These are phyloP conservation scores for Drosophila pseudotakahashii DNA, from an alignment of 2,888 invertebrate genomes.

Conservation along the genomic window DNA sequence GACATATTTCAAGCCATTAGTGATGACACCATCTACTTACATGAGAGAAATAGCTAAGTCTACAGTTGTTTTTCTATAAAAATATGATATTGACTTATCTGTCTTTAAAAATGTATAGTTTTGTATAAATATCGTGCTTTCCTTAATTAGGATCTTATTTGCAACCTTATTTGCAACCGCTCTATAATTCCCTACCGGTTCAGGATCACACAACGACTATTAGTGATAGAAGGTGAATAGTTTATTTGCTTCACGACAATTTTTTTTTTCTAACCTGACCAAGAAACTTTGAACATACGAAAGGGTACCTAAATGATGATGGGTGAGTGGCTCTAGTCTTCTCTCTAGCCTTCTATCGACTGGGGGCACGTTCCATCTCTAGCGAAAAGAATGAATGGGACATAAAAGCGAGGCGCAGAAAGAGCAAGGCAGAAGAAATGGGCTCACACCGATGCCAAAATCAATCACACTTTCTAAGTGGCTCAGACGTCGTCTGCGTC, in stretches of 20 bases:
- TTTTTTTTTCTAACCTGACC: background rate
- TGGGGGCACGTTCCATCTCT: slow-evolving; percentile 30
- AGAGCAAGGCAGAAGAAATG: slow-evolving; percentile 62
- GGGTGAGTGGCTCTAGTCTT: background rate
- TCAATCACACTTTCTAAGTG: slow-evolving; percentile 82
- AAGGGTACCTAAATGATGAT: too few species aligned
- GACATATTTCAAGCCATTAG: slow-evolving; percentile 13
- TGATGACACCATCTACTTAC: slow-evolving; percentile 21
- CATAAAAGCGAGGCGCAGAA: slow-evolving; percentile 28
- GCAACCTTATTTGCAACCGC: background rate
- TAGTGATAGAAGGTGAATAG: too few species aligned
- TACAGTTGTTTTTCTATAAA: too few species aligned
- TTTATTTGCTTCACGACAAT: background rate
- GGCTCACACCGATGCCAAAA: slow-evolving; percentile 77
- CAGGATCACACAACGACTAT: too few species aligned
- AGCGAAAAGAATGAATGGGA: slow-evolving; percentile 40
- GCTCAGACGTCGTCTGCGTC: slow-evolving; percentile 44
- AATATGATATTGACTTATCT: too few species aligned
- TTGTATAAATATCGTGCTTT: too few species aligned
- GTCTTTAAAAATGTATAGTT: too few species aligned
- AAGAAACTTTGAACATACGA: too few species aligned
- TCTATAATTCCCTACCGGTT: background rate
- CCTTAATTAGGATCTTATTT: too few species aligned
- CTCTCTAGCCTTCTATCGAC: slow-evolving; percentile 9
- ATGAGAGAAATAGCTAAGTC: too few species aligned